phyloP scores from a whole-genome alignment of 1,140 invertebrate genomes.

The Hyles euphorbiae region DNA sequence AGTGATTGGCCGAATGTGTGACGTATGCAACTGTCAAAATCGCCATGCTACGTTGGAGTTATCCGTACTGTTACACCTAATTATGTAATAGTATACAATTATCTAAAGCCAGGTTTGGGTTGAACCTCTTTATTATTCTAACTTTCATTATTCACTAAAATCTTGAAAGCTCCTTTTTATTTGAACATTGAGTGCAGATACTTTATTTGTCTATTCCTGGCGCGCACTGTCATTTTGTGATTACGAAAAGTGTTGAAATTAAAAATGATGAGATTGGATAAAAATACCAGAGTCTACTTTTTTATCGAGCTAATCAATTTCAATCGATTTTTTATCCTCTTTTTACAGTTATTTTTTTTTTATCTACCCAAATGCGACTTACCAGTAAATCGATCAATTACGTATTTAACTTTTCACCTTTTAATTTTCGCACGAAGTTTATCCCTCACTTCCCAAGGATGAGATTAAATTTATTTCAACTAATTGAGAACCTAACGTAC shows the following conservation, averaged over 20 bases:
- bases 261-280: not conserved
- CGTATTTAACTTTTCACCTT: too few relatives aligned
- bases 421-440: too few relatives aligned
- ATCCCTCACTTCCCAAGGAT: too few relatives aligned
- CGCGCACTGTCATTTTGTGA: conserved; percentile 56
- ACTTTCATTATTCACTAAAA: conserved; percentile 73
- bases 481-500: too few relatives aligned
- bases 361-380: too few relatives aligned
- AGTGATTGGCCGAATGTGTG: not conserved
- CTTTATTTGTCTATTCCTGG: conserved; percentile 71
- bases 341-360: too few relatives aligned
- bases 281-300: not conserved
- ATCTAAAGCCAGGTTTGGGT: conserved; percentile 71
- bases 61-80: conserved; percentile 35
- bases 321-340: too few relatives aligned
- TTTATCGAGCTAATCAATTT: too few relatives aligned
- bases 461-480: too few relatives aligned
- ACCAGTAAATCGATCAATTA: too few relatives aligned
- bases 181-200: conserved; percentile 74
- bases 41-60: conserved; percentile 2
- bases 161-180: conserved; percentile 74
- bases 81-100: conserved; percentile 68
- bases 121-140: conserved; percentile 60
- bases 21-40: conserved; percentile 1
- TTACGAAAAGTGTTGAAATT: not conserved